Base-by-base conservation (phyloP, 2,888 invertebrate species). In the Metalampra italica region DNA sequence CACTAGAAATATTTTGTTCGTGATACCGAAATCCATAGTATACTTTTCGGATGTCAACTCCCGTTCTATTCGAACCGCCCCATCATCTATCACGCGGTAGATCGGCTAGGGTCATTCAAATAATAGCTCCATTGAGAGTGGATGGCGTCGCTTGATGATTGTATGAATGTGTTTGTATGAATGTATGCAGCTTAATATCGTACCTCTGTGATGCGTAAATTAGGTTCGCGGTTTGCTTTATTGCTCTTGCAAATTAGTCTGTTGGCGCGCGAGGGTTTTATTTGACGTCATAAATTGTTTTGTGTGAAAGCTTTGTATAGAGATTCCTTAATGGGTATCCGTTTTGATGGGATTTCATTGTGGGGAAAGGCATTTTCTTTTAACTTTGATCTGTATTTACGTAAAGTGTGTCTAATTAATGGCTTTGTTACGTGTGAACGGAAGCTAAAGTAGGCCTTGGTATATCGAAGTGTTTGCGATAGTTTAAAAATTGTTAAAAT, bases 181-280 rank as follows among this genome's bases (percentile, higher is more conserved):
- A 9, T 7, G n/a, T 36, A 36, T 36, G 36, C 36, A 22, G 11
- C 34, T 13, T 36, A 44, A 13, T 38, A 45, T 38, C 36, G 37
- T 43, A 12, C 9, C 11, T 38, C 13, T 29, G 9, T 29, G 29
- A 38, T 29, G 45, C 45, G 38, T 38, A 45, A 45, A 45, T 45
- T 45, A 38, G 45, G 29, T 29, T 38, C 38, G 45, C 13, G 45
- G 45, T 45, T 38, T 29, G 29, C 45, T 29, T 15, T 13, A 45
- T 40, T 40, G 40, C 14, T 15, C 3, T 7, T 40, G 15, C 40
- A 13, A 40, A 40, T 40, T 40, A 40, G 40, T 15, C 12, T 40
- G n/a, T n/a, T n/a, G 15, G 40, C 40, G 13, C 14, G 14, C 15
- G 12, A 11, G 12, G 2, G 12, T 40, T 11, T 15, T 40, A 15